Evolutionary conservation across 2,888 invertebrate genomes (phyloP).

Genomic region (Caenorhabditis macrosperma): DNA sequence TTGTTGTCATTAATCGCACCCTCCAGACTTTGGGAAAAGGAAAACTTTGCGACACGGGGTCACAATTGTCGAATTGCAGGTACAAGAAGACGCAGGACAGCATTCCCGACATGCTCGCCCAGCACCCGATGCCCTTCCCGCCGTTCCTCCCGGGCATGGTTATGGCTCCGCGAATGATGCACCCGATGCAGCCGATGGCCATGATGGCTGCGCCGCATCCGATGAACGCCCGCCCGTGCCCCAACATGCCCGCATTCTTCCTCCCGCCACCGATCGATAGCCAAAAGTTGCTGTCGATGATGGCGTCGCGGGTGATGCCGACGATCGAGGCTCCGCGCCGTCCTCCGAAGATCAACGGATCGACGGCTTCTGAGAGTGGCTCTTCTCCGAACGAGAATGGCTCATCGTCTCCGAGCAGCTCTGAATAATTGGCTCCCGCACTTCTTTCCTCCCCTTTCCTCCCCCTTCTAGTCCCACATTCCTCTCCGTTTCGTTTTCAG

Average conservation of each 20-base stretch:
- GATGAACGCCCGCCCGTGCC: constrained; percentile 24
- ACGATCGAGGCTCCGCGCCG: neutral
- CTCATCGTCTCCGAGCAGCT: constrained; percentile 18
- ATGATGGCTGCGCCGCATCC: constrained; percentile 34
- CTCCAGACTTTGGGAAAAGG: constrained; percentile 26
- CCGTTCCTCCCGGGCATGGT: constrained; percentile 53
- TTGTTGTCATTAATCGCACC: constrained; percentile 65
- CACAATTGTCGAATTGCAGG: constrained; percentile 28
- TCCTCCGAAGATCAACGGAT: neutral
- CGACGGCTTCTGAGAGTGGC: constrained; percentile 4
- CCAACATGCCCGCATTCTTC: constrained; percentile 41
- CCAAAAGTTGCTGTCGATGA: constrained; percentile 56
- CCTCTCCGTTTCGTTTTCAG: constrained; percentile 22
- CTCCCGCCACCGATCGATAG: constrained; percentile 45
- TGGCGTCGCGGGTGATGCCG: constrained; percentile 54
- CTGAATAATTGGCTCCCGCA: constrained; percentile 9
- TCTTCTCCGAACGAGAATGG: constrained; percentile 51
- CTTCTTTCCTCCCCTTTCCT: too few relatives aligned
- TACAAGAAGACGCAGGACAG: constrained; percentile 49
- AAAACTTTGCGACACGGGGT: constrained; percentile 5
- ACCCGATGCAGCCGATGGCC: constrained; percentile 25
- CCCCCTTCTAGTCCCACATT: constrained; percentile 24
- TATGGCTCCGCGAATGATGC: constrained; percentile 43
- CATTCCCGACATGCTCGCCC: constrained; percentile 43
- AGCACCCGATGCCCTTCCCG: constrained; percentile 60